Percentiles rank a stretch among this genome's conserved stretches.
phyloP scores from a whole-genome alignment of 2,113 vertebrate species.

The Pseudorhombus dupliciocellatus region DNA sequence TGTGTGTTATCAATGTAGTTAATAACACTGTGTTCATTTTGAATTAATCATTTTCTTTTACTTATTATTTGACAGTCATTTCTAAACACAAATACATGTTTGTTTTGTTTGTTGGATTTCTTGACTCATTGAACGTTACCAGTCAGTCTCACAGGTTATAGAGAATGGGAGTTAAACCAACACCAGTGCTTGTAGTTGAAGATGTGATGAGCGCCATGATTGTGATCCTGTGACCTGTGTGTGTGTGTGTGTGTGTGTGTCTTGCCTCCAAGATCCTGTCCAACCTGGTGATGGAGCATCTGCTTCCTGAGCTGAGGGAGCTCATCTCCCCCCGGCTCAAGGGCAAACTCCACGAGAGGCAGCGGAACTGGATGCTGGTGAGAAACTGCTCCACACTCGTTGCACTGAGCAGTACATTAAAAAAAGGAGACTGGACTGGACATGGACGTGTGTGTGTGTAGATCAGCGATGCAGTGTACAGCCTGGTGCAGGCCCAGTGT shows the following conservation, averaged over 20 bases:
- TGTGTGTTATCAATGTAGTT: too few relatives aligned
- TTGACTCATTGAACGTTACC: too few relatives aligned
- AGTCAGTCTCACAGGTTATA: too few relatives aligned
- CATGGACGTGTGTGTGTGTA: conserved; percentile 56
- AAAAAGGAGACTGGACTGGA: too few relatives aligned
- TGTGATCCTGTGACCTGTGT: background rate
- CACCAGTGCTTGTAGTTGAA: too few relatives aligned
- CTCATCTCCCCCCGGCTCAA: conserved; percentile 88
- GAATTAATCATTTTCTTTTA: too few relatives aligned
- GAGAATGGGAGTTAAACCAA: too few relatives aligned
- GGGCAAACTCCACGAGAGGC: conserved; percentile 90
- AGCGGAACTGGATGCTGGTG: conserved; percentile 92
- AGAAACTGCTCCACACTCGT: conserved; percentile 2
- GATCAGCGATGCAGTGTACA: conserved; percentile 91
- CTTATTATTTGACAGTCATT: too few relatives aligned
- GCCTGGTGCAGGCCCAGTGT: conserved; percentile 87
- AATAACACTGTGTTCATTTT: too few relatives aligned
- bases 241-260: background rate
- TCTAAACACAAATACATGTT: too few relatives aligned
- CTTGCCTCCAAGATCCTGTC: conserved; percentile 84
- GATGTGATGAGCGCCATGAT: background rate
- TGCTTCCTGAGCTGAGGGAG: conserved; percentile 86
- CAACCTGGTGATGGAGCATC: conserved; percentile 95
- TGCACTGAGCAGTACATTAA: background rate
- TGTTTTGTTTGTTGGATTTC: too few relatives aligned